Evolutionary conservation across 2,888 invertebrate species (phyloP).

Genomic region (Stegana nigrithorax): DNA sequence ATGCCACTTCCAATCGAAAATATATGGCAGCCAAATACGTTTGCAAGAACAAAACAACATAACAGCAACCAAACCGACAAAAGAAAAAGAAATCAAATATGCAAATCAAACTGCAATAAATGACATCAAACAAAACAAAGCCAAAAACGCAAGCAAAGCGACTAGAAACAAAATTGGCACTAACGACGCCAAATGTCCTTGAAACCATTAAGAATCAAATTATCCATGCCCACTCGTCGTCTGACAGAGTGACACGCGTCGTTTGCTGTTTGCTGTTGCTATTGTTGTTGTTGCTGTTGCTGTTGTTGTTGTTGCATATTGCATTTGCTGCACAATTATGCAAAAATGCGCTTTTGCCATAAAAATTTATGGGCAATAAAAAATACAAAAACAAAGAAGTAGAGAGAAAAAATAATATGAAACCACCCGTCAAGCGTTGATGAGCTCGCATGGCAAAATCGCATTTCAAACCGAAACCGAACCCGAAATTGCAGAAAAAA

Average conservation of each 20-base stretch:
- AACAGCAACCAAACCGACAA: too few relatives aligned
- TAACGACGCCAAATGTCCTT: conserved; percentile 39
- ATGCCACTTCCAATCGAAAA: not conserved
- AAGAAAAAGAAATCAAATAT: too few relatives aligned
- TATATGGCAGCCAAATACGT: not conserved
- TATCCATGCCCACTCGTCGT: conserved; percentile 56
- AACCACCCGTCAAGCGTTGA: too few relatives aligned
- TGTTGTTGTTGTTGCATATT: too few relatives aligned
- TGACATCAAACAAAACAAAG: not conserved
- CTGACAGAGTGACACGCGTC: conserved; percentile 16
- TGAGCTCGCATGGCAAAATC: conserved; percentile 1
- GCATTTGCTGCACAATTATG: conserved; percentile 33
- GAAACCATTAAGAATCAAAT: conserved; percentile 49
- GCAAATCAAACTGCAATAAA: conserved; percentile 42
- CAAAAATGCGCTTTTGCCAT: conserved; percentile 48
- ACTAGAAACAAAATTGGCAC: conserved; percentile 11
- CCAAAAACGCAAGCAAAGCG: too few relatives aligned
- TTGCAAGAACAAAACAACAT: too few relatives aligned
- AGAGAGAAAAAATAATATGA: not conserved
- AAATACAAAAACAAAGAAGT: not conserved
- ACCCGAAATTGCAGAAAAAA: conserved; percentile 21
- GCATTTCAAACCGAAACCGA: too few relatives aligned
- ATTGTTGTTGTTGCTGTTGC: too few relatives aligned
- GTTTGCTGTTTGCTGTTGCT: too few relatives aligned
- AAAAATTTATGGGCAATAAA: conserved; percentile 48